phyloP scores from a whole-genome alignment of 2,888 invertebrate genomes.

The Drosophila barbarae region DNA sequence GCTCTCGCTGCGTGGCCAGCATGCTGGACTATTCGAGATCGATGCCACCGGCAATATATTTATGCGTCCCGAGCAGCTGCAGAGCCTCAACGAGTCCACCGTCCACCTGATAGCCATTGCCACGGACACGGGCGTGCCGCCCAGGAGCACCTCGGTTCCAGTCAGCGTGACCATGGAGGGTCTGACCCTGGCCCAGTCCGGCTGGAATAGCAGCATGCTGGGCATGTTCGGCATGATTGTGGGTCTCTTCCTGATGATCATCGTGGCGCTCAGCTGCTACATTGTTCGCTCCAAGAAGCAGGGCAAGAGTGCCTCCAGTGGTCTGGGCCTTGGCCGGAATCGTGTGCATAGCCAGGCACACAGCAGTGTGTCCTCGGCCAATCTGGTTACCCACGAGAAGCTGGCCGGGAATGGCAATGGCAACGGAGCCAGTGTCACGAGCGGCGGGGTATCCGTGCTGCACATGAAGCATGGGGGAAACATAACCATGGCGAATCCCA shows the following conservation, averaged over 20 bases:
- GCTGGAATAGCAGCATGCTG: constrained; percentile 80
- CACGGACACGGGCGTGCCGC: constrained; percentile 91
- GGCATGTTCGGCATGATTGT: constrained; percentile 86
- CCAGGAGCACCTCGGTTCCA: constrained; percentile 86
- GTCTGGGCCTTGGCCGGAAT: constrained; percentile 75
- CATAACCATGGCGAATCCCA: constrained; percentile 77
- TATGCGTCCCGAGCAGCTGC: constrained; percentile 81
- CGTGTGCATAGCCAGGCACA: constrained; percentile 78
- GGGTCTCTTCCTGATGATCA: constrained; percentile 86
- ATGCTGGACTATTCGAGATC: constrained; percentile 81
- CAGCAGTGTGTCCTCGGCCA: constrained; percentile 78
- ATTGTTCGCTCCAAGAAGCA: constrained; percentile 84
- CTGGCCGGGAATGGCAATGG: constrained; percentile 67
- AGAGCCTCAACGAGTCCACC: constrained; percentile 81
- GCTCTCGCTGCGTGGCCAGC: constrained; percentile 86
- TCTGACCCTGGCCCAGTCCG: constrained; percentile 79
- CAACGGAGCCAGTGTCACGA: constrained; percentile 67
- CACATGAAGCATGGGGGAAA: constrained; percentile 77
- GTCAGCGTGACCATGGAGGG: constrained; percentile 84
- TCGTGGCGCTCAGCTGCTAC: constrained; percentile 87
- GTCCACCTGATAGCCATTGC: constrained; percentile 91
- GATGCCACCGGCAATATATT: constrained; percentile 82
- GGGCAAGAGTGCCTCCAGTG: constrained; percentile 67
- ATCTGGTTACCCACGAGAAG: constrained; percentile 78
- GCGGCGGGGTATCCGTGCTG: constrained; percentile 74